A percentile compares a stretch with the other conserved stretches of the same genome.
Conservation (phyloP, 2,113 vertebrate genomes). For the Hystrix brachyura region DNA sequence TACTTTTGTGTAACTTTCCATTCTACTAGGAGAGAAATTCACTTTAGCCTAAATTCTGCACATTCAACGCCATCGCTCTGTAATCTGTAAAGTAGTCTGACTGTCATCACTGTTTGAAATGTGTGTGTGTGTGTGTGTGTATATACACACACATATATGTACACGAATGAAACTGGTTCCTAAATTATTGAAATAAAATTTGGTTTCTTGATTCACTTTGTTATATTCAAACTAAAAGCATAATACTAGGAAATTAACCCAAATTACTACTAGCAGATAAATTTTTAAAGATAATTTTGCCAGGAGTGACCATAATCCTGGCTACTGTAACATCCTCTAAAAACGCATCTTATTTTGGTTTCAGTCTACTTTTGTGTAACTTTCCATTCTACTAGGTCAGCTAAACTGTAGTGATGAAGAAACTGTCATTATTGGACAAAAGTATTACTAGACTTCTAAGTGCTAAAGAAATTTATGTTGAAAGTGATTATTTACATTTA, state of each 20-base stretch:
- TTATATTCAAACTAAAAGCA: neutral
- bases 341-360: neutral
- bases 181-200: neutral
- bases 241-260: neutral
- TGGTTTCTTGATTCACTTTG: neutral
- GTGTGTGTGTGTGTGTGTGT: too few relatives aligned
- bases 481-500: neutral
- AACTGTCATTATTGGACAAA: neutral
- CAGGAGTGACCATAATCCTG: neutral
- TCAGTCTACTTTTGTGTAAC: neutral
- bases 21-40: neutral
- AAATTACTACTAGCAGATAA: neutral
- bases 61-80: too few relatives aligned
- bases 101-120: too few relatives aligned
- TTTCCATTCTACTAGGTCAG: neutral
- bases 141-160: neutral
- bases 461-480: neutral
- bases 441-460: neutral
- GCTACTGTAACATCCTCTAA: neutral
- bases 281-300: neutral
- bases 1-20: neutral
- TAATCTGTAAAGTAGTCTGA: too few relatives aligned
- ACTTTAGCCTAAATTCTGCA: too few relatives aligned
- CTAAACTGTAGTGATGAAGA: neutral
- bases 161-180: neutral